Evolutionary conservation across 2,888 invertebrate species (phyloP).

Genomic region (Ditula angustiorana): DNA sequence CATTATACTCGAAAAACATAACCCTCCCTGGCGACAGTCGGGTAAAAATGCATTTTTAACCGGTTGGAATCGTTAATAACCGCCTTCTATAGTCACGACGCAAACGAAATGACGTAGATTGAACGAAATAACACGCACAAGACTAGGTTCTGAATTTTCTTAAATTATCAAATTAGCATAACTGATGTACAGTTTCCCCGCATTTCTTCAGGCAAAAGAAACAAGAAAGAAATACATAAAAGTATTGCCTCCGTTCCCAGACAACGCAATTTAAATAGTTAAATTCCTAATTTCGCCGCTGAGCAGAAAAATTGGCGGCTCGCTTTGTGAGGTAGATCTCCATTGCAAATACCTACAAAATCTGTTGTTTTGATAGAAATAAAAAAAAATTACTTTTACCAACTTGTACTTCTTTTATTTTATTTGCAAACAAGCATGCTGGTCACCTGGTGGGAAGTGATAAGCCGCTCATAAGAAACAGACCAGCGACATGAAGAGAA

Average conservation of each 20-base stretch:
- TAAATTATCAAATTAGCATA: background rate
- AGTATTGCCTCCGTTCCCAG: slow-evolving; percentile 15
- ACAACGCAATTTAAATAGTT: slow-evolving; percentile 27
- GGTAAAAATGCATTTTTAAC: too few species aligned
- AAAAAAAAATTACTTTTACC: background rate
- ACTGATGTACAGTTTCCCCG: background rate
- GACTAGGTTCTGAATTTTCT: background rate
- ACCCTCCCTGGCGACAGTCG: too few species aligned
- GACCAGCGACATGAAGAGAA: too few species aligned
- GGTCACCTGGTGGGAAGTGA: too few species aligned
- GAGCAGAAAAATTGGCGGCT: slow-evolving; percentile 33
- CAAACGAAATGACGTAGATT: too few species aligned
- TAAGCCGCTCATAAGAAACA: too few species aligned
- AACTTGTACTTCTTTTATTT: too few species aligned
- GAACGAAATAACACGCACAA: too few species aligned
- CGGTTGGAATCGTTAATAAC: too few species aligned
- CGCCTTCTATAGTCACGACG: too few species aligned
- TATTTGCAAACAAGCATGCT: too few species aligned
- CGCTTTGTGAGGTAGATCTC: slow-evolving; percentile 23
- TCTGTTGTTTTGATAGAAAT: background rate
- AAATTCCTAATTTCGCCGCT: slow-evolving; percentile 22
- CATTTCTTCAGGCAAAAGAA: slow-evolving; percentile 6
- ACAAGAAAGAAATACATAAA: slow-evolving; percentile 12
- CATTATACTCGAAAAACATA: too few species aligned
- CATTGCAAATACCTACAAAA: slow-evolving; percentile 16